Percentiles rank a stretch among this genome's conserved stretches.
Evolutionary conservation across 2,113 vertebrate genomes (phyloP).

Genomic region (Xenus cinereus): DNA sequence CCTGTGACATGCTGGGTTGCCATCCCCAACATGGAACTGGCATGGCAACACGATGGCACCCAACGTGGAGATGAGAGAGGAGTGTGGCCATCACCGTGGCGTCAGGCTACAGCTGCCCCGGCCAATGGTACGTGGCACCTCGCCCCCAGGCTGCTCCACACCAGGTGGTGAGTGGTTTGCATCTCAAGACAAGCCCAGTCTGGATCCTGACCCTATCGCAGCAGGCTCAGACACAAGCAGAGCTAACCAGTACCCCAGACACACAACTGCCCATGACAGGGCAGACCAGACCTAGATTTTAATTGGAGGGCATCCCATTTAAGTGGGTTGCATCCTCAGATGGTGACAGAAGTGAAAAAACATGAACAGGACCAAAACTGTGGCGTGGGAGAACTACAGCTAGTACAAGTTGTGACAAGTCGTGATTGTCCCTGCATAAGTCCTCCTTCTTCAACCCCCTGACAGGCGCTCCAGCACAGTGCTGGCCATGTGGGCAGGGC

Average conservation of each 20-base stretch:
- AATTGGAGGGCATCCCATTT: background rate
- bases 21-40: accelerated
- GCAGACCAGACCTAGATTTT: background rate
- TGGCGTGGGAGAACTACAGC: background rate
- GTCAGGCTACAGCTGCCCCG: background rate
- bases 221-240: background rate
- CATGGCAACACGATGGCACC: background rate
- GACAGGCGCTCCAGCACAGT: background rate
- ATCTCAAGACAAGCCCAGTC: background rate
- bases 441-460: background rate
- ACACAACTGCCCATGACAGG: background rate
- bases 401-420: background rate
- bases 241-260: background rate
- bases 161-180: background rate
- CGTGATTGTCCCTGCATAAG: background rate
- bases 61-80: too few species aligned
- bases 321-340: background rate
- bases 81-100: background rate
- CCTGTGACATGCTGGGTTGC: accelerated
- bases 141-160: background rate
- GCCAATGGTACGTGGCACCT: too few species aligned
- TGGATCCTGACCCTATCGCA: background rate
- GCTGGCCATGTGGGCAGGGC: accelerated
- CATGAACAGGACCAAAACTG: background rate
- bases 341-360: background rate